Conservation (phyloP, 2,113 vertebrate genomes). For the Leptodactylus fuscus region DNA sequence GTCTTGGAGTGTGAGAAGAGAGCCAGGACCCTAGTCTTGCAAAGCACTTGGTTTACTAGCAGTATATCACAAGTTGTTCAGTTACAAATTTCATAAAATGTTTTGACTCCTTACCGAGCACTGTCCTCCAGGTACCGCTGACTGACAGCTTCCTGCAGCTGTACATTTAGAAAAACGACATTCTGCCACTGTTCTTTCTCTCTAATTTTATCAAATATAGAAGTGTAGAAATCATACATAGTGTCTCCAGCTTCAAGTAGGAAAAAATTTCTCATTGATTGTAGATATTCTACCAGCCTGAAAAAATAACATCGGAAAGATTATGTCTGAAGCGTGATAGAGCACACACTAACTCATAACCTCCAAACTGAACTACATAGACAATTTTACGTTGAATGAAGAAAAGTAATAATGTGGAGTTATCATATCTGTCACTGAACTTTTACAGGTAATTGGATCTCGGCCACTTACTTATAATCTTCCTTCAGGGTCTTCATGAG, state of each 20-base stretch:
- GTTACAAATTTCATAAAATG: neutral
- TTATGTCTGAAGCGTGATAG: no score
- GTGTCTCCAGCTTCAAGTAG: constrained; percentile 98
- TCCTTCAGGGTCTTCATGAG: constrained; percentile 95
- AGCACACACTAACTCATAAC: neutral
- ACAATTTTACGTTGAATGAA: no score
- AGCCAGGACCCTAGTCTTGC: no score
- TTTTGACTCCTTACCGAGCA: constrained; percentile 77
- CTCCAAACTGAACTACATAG: neutral
- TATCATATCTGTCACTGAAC: no score
- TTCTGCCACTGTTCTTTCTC: constrained; percentile 97
- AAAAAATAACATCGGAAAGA: neutral
- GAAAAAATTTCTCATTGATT: constrained; percentile 98
- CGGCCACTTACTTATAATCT: constrained; percentile 85
- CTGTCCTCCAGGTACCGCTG: constrained; percentile 93
- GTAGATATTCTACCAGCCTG: constrained; percentile 93
- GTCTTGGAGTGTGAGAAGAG: no score
- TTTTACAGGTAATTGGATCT: neutral
- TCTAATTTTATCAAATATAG: constrained; percentile 97
- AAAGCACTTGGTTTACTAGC: no score
- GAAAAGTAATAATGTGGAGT: no score
- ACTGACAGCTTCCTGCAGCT: constrained; percentile 94
- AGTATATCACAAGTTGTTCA: neutral
- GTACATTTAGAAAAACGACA: constrained; percentile 89
- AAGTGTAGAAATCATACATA: constrained; percentile 98